These are phyloP conservation scores for Cordylochernes scorpioides DNA, from an alignment of 2,888 invertebrate genomes.

Conservation along the genomic window DNA sequence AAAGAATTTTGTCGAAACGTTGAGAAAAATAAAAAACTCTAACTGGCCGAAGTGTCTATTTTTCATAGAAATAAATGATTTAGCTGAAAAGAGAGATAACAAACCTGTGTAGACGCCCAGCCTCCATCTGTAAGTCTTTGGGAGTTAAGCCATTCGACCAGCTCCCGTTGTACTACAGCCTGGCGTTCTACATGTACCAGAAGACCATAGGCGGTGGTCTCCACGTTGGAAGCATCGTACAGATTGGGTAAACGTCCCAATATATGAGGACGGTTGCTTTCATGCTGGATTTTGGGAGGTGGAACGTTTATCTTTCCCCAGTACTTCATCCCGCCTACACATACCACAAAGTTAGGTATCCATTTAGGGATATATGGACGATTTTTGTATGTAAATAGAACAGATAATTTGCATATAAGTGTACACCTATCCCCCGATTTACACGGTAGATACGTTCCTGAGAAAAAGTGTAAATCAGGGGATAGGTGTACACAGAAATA, in stretches of 20 bases:
- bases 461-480: too few species aligned
- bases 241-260: conserved; percentile 60
- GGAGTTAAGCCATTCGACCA: conserved; percentile 67
- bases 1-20: too few species aligned
- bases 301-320: conserved; percentile 52
- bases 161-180: conserved; percentile 49
- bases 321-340: conserved; percentile 37
- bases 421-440: too few species aligned
- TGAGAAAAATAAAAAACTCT: background rate
- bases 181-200: conserved; percentile 61
- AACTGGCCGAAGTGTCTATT: background rate
- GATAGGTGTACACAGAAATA: too few species aligned
- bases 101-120: conserved; percentile 48
- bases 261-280: conserved; percentile 70
- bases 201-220: conserved; percentile 70
- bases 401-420: background rate
- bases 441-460: too few species aligned
- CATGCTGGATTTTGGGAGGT: conserved; percentile 27
- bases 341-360: too few species aligned
- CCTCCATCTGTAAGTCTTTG: conserved; percentile 61
- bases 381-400: too few species aligned
- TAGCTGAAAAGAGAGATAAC: background rate
- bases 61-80: background rate
- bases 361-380: too few species aligned
- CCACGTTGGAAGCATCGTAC: conserved; percentile 69